Conservation (phyloP, 2,888 invertebrate species). For the Amphipoea oculea region DNA sequence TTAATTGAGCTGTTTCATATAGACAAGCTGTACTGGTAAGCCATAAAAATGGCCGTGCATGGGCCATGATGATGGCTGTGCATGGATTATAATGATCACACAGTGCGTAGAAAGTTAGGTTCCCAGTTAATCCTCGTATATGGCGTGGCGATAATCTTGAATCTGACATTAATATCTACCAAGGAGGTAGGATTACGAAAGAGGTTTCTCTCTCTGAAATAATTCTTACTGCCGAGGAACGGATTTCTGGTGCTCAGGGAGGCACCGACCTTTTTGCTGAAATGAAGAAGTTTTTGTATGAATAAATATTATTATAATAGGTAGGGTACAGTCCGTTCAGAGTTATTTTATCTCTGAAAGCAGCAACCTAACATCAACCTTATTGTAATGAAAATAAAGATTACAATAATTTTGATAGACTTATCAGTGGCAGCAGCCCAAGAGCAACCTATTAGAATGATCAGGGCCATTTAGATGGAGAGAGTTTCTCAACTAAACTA, state of each 20-base stretch:
- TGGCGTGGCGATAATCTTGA: constrained; percentile 61
- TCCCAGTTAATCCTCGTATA: constrained; percentile 19
- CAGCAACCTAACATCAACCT: too few relatives aligned
- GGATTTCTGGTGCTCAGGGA: constrained; percentile 48
- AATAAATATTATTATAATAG: background rate
- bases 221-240: constrained; percentile 48
- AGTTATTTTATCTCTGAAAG: too few relatives aligned
- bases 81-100: background rate
- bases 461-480: too few relatives aligned
- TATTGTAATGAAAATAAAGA: too few relatives aligned
- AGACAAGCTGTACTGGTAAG: background rate
- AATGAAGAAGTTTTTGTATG: background rate
- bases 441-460: too few relatives aligned
- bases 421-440: too few relatives aligned
- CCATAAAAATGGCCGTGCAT: background rate
- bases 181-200: constrained; percentile 54
- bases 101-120: background rate
- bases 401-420: background rate
- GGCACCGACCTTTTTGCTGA: constrained; percentile 55
- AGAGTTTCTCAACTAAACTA: too few relatives aligned
- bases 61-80: background rate
- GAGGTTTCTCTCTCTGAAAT: constrained; percentile 58
- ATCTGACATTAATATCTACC: constrained; percentile 59
- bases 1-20: background rate
- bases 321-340: background rate